These are phyloP conservation scores for Actinopyga echinites DNA, from an alignment of 53 echinoderm and acorn worm genomes.

Conservation along the genomic window DNA sequence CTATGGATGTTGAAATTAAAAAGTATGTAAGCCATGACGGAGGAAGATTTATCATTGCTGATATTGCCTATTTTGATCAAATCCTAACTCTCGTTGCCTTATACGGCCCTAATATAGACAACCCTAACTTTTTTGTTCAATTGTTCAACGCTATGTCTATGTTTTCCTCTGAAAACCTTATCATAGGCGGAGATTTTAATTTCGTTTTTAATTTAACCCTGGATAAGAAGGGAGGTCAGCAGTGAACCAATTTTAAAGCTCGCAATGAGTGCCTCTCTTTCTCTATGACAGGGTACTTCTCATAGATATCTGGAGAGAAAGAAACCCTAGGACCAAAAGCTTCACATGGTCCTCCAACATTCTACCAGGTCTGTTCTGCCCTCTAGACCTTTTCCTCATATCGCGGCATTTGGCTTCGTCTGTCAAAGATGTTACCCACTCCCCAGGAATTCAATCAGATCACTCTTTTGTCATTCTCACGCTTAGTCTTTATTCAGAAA, in stretches of 20 bases:
- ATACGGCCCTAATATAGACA: neutral
- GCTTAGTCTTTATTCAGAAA: too few relatives aligned
- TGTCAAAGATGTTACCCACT: neutral
- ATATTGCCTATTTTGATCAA: neutral
- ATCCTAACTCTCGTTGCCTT: neutral
- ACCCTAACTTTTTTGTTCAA: neutral
- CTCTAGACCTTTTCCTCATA: neutral
- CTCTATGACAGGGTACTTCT: neutral
- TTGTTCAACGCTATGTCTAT: too few relatives aligned
- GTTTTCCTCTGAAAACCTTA: too few relatives aligned
- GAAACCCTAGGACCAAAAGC: neutral
- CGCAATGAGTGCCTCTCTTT: neutral
- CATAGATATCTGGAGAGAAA: neutral
- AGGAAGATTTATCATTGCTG: slow-evolving; percentile 4
- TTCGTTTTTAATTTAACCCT: neutral
- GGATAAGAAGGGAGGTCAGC: neutral
- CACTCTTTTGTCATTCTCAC: neutral
- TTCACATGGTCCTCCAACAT: neutral
- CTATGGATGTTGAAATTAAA: too few relatives aligned
- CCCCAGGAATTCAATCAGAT: too few relatives aligned
- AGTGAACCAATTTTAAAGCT: neutral
- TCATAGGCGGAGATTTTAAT: neutral
- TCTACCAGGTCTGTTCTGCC: neutral
- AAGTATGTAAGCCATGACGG: neutral
- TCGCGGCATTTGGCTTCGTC: neutral